These are phyloP conservation scores for Characodon lateralis DNA, from an alignment of 2,797 vertebrate species.

Conservation along the genomic window DNA sequence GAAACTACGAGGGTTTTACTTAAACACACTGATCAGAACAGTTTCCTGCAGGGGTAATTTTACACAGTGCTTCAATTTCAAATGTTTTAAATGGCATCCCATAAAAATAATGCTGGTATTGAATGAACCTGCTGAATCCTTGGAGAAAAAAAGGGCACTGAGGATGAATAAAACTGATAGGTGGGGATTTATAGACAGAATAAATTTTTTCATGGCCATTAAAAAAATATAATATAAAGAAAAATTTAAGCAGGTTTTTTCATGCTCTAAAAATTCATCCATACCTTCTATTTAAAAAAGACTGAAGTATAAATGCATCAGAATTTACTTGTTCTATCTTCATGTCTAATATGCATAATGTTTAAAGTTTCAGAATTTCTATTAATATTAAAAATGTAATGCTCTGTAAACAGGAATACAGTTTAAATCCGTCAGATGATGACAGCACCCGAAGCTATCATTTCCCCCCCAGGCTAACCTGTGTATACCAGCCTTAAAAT, in stretches of 20 bases:
- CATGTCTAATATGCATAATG: neutral
- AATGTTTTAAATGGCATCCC: constrained; percentile 4
- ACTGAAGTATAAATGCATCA: neutral
- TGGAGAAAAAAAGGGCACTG: constrained; percentile 5
- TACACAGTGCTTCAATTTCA: constrained; percentile 9
- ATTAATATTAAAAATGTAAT: neutral
- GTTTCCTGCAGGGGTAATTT: neutral
- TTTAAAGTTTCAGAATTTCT: no score
- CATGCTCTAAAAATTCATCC: neutral
- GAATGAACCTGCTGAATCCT: constrained; percentile 31
- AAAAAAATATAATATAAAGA: neutral
- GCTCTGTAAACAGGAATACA: neutral
- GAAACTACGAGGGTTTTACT: constrained; percentile 11
- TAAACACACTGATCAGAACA: constrained; percentile 11
- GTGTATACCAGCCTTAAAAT: no score
- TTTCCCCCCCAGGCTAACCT: no score
- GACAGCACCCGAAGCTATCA: no score
- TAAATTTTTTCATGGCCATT: neutral
- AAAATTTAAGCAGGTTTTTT: neutral
- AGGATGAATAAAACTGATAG: constrained; percentile 22
- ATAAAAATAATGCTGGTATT: constrained; percentile 15
- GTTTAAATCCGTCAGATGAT: no score
- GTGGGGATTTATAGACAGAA: neutral
- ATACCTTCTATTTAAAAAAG: neutral
- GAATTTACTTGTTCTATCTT: neutral